A percentile compares a stretch with the other conserved stretches of the same genome.
phyloP scores from a whole-genome alignment of 2,797 vertebrate species.

The Chelon labrosus region DNA sequence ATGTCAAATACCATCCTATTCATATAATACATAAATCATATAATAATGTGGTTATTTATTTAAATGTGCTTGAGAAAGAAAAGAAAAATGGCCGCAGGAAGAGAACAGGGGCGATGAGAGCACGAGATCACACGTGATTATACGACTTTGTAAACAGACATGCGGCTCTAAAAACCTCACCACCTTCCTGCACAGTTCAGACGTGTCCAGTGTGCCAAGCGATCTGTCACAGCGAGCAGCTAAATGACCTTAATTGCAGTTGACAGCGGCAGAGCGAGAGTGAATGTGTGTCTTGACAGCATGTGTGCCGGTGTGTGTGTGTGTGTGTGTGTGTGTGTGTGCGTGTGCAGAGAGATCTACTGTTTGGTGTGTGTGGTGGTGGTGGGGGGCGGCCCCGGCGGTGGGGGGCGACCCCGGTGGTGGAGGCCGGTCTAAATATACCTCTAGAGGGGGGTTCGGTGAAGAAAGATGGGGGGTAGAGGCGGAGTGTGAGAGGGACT shows the following conservation, averaged over 20 bases:
- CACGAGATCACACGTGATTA: conserved; percentile 24
- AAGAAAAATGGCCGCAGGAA: not conserved
- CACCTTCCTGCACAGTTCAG: conserved; percentile 17
- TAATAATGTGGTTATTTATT: too few relatives aligned
- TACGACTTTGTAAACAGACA: conserved; percentile 48
- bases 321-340: too few relatives aligned
- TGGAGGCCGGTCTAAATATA: conserved; percentile 75
- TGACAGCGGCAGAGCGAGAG: conserved; percentile 65
- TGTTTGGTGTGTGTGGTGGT: conserved; percentile 40
- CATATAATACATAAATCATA: too few relatives aligned
- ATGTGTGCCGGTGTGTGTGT: conserved; percentile 27
- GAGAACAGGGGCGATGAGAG: conserved; percentile 1
- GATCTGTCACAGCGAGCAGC: conserved; percentile 63
- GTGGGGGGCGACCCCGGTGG: conserved; percentile 46
- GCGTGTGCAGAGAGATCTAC: conserved; percentile 42
- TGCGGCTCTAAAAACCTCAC: conserved; percentile 23
- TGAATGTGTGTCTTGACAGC: conserved; percentile 61
- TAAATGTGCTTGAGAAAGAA: too few relatives aligned
- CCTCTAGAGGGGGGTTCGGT: conserved; percentile 19
- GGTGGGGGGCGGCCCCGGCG: conserved; percentile 49
- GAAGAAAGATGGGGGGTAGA: conserved; percentile 2
- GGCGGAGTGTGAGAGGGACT: conserved; percentile 53
- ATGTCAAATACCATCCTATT: too few relatives aligned
- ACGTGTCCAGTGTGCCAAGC: conserved; percentile 28
- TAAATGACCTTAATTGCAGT: conserved; percentile 78